Percentiles rank a stretch among this genome's conserved stretches.
phyloP scores from a whole-genome alignment of 2,888 invertebrate genomes.

The Phaedon cochleariae region DNA sequence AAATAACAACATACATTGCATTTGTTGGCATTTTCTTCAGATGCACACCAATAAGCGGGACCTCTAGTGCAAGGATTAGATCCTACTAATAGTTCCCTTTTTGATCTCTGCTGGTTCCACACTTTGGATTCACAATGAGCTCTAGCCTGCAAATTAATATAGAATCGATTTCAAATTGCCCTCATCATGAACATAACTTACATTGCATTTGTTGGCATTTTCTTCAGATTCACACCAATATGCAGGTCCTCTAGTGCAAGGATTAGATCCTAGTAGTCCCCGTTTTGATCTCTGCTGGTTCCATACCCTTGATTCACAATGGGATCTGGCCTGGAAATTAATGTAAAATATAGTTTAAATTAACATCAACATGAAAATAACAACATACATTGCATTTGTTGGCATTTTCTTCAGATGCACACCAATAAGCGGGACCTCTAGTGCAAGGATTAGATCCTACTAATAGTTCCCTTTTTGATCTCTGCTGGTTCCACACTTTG shows the following conservation, averaged over 20 bases:
- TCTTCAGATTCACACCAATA: conserved; percentile 76
- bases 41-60: conserved; percentile 78
- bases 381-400: conserved; percentile 53
- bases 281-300: conserved; percentile 21
- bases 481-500: conserved; percentile 29
- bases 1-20: conserved; percentile 43
- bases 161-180: background rate
- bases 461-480: conserved; percentile 23
- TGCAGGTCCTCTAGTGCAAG: conserved; percentile 78
- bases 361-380: background rate
- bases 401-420: conserved; percentile 64
- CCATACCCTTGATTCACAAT: conserved; percentile 31
- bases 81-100: conserved; percentile 55
- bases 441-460: conserved; percentile 71
- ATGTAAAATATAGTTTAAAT: no score
- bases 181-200: background rate
- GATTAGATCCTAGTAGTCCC: conserved; percentile 18
- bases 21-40: conserved; percentile 61
- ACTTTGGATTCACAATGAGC: conserved; percentile 24
- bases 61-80: conserved; percentile 75
- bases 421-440: conserved; percentile 82
- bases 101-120: conserved; percentile 26
- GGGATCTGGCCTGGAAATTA: conserved; percentile 46
- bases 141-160: conserved; percentile 43
- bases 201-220: conserved; percentile 56